Evolutionary conservation across 2,797 vertebrate genomes (phyloP).

Genomic region (Pogonophryne albipinna): DNA sequence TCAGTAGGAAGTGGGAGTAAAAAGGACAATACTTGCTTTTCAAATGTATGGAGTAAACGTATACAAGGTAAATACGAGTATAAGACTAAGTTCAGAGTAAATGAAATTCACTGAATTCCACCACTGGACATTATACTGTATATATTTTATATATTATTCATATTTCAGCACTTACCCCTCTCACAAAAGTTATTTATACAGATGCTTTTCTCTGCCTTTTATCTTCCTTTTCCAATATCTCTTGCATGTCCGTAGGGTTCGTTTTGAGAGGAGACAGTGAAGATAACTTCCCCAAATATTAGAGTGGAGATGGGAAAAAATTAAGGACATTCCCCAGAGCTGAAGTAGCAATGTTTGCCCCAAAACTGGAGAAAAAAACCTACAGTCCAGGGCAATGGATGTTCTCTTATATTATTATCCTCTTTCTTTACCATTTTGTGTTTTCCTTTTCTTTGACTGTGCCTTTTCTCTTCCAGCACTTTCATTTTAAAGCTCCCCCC

Average conservation of each 20-base stretch:
- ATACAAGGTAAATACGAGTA: too few species aligned
- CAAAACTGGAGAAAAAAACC: slow-evolving; percentile 7
- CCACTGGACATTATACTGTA: slow-evolving; percentile 2
- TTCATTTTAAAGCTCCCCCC: background rate
- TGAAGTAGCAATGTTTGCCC: background rate
- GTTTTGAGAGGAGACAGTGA: slow-evolving; percentile 3
- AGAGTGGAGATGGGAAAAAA: background rate
- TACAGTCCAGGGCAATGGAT: background rate
- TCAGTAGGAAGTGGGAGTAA: too few species aligned
- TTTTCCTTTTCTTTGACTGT: background rate
- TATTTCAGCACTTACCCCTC: slow-evolving; percentile 19
- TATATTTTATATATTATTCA: slow-evolving; percentile 23
- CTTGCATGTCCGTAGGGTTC: slow-evolving; percentile 9
- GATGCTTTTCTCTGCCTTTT: slow-evolving; percentile 19
- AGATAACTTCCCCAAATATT: slow-evolving; percentile 9
- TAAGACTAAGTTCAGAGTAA: too few species aligned
- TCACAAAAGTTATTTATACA: slow-evolving; percentile 11
- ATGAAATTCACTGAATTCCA: too few species aligned
- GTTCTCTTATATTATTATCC: background rate
- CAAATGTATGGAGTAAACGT: too few species aligned
- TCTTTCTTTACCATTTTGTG: too few species aligned
- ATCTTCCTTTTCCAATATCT: slow-evolving; percentile 32
- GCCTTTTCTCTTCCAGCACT: slow-evolving; percentile 4
- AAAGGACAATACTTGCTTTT: too few species aligned
- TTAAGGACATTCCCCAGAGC: slow-evolving; percentile 3